Evolutionary conservation across 2,888 invertebrate species (phyloP).

Genomic region (Portevinia maculata): DNA sequence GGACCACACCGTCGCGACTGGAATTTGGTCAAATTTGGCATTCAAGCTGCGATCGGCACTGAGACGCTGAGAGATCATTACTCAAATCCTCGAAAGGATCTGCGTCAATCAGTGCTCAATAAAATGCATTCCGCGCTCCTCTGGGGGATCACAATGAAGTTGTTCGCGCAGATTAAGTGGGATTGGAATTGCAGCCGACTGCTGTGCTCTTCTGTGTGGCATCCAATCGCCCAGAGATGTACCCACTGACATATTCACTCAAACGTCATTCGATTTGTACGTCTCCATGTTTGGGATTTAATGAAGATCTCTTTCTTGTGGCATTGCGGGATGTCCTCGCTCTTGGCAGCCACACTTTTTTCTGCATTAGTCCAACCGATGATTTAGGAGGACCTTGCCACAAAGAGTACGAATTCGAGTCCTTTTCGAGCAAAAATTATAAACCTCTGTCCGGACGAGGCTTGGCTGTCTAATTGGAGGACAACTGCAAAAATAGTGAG

Average conservation of each 20-base stretch:
- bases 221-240: conserved; percentile 46
- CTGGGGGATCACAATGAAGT: conserved; percentile 71
- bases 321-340: conserved; percentile 62
- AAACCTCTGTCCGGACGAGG: conserved; percentile 27
- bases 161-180: conserved; percentile 72
- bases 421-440: conserved; percentile 54
- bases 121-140: conserved; percentile 68
- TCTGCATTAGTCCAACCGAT: conserved; percentile 16
- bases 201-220: conserved; percentile 62
- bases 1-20: conserved; percentile 71
- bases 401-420: conserved; percentile 15
- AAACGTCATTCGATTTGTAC: conserved; percentile 69
- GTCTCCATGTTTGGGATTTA: conserved; percentile 62
- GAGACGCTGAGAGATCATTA: conserved; percentile 64
- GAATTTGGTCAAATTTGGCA: conserved; percentile 73
- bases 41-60: conserved; percentile 66
- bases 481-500: conserved; percentile 49
- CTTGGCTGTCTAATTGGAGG: conserved; percentile 58
- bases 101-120: conserved; percentile 72
- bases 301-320: conserved; percentile 65
- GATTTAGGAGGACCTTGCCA: conserved; percentile 50
- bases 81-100: conserved; percentile 70
- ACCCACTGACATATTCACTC: conserved; percentile 70
- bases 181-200: conserved; percentile 52
- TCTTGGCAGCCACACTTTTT: conserved; percentile 33